phyloP scores from a whole-genome alignment of 2,797 vertebrate genomes.

The Clarias laeviceps region DNA sequence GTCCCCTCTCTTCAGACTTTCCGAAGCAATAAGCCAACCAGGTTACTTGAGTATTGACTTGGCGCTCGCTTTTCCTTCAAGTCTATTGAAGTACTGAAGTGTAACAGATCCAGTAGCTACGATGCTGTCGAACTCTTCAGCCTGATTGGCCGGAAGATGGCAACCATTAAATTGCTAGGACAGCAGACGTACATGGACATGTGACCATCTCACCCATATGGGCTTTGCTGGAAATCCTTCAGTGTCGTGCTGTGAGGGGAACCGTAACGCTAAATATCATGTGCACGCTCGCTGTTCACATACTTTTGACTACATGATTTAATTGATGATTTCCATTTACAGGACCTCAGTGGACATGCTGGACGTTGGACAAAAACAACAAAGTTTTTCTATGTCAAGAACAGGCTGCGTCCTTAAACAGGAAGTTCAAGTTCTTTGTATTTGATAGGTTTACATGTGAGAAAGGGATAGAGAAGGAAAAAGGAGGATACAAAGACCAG shows the following conservation, averaged over 20 bases:
- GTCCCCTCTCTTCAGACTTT: constrained; percentile 53
- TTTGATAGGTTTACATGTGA: not conserved
- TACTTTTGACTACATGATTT: not conserved
- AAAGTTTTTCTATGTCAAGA: not conserved
- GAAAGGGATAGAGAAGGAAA: not conserved
- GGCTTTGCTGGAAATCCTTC: not conserved
- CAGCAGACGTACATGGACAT: not conserved
- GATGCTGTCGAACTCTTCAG: not conserved
- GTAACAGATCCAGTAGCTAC: no score
- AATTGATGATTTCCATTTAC: not conserved
- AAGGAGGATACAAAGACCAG: constrained; percentile 35
- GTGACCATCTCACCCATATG: not conserved
- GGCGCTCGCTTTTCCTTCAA: not conserved
- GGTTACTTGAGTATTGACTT: not conserved
- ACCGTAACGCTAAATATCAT: not conserved
- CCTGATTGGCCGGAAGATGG: not conserved
- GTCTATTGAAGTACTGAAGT: not conserved
- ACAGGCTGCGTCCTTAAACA: not conserved
- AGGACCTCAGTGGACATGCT: not conserved
- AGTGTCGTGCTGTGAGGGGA: not conserved
- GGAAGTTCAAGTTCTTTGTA: not conserved
- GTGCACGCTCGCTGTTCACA: not conserved
- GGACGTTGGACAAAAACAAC: not conserved
- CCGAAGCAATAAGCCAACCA: not conserved
- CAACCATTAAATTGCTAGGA: not conserved